Base-by-base conservation (phyloP, 2,888 invertebrate species). In the Rhyacophila evoluta region DNA sequence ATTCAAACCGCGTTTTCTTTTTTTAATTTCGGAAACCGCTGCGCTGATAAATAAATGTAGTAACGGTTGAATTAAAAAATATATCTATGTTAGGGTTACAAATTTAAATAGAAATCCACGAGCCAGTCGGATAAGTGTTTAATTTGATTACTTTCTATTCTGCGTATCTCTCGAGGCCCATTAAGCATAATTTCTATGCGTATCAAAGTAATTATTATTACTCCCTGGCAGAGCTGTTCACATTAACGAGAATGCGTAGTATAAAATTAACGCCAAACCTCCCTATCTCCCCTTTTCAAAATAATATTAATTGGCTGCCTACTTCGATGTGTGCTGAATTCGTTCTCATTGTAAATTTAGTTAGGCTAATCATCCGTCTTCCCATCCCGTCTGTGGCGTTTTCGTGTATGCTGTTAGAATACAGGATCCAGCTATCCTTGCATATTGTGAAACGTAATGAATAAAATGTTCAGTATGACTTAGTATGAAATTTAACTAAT, bases 131-230 rank as follows among this genome's bases (percentile, higher is more conserved):
- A 55, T 55, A 12, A 8, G 19, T 25, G 10, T 0, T n/a, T 55
- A 55, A 55, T 55, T 55, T 55, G 55, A 55, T 55, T 55, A 55
- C 55, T 55, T 55, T 55, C 55, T 55, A 19, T 19, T 1, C 25
- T 10, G 55, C 19, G 55, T 55, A 55, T 55, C 55, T 55, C 55
- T 55, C 55, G 55, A 55, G 55, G 25, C 19, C 55, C 55, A 55
- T 55, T 55, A 55, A 19, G 55, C 55, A 55, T 55, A 19, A 55
- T 55, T 55, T 55, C 55, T 55, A 55, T 55, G 25, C 55, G 55
- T 55, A 25, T 55, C 55, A 55, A 55, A 55, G 19, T 55, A 55
- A 55, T 55, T 19, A 55, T 55, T 55, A 55, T 19, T n/a, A n/a
- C 19, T 10, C 55, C 25, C 55, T 8, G n/a, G 55, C 10, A 55